These are phyloP conservation scores for Drosophila quinaria DNA, from an alignment of 2,888 invertebrate species.

Conservation along the genomic window DNA sequence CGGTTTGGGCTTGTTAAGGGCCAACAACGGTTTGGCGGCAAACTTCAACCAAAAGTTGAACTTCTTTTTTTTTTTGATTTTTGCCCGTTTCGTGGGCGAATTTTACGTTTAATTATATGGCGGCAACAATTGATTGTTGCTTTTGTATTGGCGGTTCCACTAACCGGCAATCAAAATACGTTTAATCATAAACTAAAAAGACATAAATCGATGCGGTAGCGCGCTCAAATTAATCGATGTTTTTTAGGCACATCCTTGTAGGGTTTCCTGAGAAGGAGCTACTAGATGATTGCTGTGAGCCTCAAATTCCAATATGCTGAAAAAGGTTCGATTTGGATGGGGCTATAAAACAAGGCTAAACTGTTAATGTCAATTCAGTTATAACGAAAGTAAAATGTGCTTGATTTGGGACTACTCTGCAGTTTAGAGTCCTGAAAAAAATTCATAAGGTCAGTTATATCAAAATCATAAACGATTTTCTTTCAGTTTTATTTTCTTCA, in stretches of 20 bases:
- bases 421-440: not conserved
- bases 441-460: no score
- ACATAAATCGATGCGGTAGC: constrained; percentile 36
- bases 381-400: not conserved
- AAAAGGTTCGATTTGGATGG: not conserved
- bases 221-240: not conserved
- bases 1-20: constrained; percentile 69
- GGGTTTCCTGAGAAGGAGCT: constrained; percentile 11
- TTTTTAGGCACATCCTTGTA: constrained; percentile 1
- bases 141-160: constrained; percentile 15
- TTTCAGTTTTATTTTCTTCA: no score
- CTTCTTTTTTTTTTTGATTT: constrained; percentile 15
- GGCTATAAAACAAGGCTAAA: not conserved
- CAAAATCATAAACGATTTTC: no score
- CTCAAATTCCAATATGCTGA: not conserved
- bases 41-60: constrained; percentile 66
- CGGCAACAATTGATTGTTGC: constrained; percentile 22
- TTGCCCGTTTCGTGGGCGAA: constrained; percentile 61
- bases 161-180: constrained; percentile 63
- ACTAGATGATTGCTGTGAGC: not conserved
- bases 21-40: constrained; percentile 53
- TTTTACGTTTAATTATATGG: constrained; percentile 65
- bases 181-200: constrained; percentile 48
- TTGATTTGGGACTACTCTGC: not conserved
- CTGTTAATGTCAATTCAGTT: not conserved